These are phyloP conservation scores for Enteromius trimaculatus DNA, from an alignment of 2,797 vertebrate genomes.

Conservation along the genomic window DNA sequence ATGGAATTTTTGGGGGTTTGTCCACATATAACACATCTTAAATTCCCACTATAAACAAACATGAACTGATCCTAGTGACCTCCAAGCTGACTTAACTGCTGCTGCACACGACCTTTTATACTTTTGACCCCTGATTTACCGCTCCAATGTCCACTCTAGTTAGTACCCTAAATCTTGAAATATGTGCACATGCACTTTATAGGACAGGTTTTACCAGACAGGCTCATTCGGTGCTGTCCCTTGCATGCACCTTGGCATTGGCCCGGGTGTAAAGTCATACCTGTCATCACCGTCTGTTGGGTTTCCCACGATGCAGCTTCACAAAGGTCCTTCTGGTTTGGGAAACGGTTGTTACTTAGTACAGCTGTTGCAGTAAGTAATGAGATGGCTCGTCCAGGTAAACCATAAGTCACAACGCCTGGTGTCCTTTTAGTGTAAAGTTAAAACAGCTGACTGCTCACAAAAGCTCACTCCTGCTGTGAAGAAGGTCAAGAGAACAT, in stretches of 20 bases:
- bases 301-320: constrained; percentile 28
- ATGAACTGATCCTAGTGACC: constrained; percentile 20
- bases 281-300: not conserved
- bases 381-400: constrained; percentile 48
- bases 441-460: constrained; percentile 43
- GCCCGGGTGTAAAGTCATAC: not conserved
- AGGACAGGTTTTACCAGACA: constrained; percentile 9
- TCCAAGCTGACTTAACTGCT: not conserved
- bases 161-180: constrained; percentile 26
- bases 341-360: constrained; percentile 18
- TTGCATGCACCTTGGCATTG: not conserved
- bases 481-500: constrained; percentile 36
- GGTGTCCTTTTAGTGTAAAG: constrained; percentile 7
- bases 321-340: not conserved
- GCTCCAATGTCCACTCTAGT: constrained; percentile 21
- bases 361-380: constrained; percentile 57
- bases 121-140: constrained; percentile 43
- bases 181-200: constrained; percentile 29
- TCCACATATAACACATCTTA: constrained; percentile 17
- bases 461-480: constrained; percentile 8
- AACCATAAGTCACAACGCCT: constrained; percentile 37
- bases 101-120: constrained; percentile 23
- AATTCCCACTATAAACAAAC: constrained; percentile 21
- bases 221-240: not conserved
- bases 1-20: not conserved